Evolutionary conservation across 2,888 invertebrate genomes (phyloP).

Genomic region (Chrysotoxum bicinctum): DNA sequence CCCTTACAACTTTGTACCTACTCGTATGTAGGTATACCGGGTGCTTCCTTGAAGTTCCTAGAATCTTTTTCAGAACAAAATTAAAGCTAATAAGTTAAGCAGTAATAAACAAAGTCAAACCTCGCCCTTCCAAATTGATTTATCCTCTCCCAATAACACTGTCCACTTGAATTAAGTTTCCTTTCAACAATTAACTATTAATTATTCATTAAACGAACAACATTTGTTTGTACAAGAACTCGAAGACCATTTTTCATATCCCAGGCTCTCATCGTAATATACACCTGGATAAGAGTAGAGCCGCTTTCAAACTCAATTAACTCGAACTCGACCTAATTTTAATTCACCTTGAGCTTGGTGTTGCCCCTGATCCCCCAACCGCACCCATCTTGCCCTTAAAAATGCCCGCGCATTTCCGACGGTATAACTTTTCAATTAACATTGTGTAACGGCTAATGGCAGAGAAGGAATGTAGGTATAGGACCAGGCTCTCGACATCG

Average conservation of each 20-base stretch:
- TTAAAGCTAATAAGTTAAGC: not conserved
- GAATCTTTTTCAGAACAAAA: not conserved
- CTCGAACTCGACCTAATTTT: constrained; percentile 25
- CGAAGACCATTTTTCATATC: constrained; percentile 1
- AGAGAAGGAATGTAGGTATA: not conserved
- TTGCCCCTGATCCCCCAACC: not conserved
- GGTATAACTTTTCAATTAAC: constrained; percentile 57
- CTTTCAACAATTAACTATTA: not conserved
- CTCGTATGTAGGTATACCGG: not conserved
- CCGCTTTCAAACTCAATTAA: constrained; percentile 31
- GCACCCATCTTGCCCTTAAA: not conserved
- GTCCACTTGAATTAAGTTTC: constrained; percentile 6
- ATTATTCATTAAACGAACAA: not conserved
- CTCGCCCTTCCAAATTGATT: not conserved
- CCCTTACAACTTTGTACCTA: not conserved
- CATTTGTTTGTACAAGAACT: not conserved
- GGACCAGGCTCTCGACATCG: constrained; percentile 9
- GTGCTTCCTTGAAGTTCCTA: not conserved
- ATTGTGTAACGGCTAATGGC: constrained; percentile 42
- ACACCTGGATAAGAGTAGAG: constrained; percentile 19
- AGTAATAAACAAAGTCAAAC: not conserved
- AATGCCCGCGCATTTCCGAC: constrained; percentile 19
- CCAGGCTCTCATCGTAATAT: not conserved
- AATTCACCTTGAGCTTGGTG: not conserved
- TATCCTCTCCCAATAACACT: constrained; percentile 7